Evolutionary conservation across 2,113 vertebrate genomes (phyloP), one percentile per base, ranked within the genome.

Genomic region (Corvus moneduloides): DNA sequence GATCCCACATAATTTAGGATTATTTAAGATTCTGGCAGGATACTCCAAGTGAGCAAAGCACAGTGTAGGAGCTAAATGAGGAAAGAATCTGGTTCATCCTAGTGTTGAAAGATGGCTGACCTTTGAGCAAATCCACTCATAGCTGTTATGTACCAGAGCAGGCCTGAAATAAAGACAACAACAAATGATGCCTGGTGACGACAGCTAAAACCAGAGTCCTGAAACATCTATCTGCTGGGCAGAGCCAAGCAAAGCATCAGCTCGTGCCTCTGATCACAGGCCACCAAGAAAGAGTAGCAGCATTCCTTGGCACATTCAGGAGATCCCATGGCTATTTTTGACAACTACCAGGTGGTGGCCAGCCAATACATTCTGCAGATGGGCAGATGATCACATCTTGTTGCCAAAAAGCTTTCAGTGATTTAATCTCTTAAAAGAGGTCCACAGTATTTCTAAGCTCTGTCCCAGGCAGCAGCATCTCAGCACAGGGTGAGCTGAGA

Each of bases 241-340:
- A 93, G 46, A 95, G 79, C 46, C 82, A 94, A 90, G 75, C 12
- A 77, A 90, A 84, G 62, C 37, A 73, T 59, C 72, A 96, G 72
- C 85, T 94, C 8, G 7, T 83, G 75, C 67, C 54, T 80, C 67
- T 83, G 88, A 94, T 88, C 95, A 92, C 89, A 92, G 88, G 90
- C 83, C 75, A 92, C 79, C 67, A 84, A 73, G 71, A 49, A 83
- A 83, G 62, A 74, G 64, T 58, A 86, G 67, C 75, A 83, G 59
- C 92, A 93, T 96, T 96, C 90, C 83, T 92, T 95, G 94, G 94
- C 88, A 86, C 16, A 3, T 69, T 94, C 51, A 39, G 39, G 51
- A 94, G 63, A 77, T 74, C 89, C 61, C 30, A 26, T 54, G 46
- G 75, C 83, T 96, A 92, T 95, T 97, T 97, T 92, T 96, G 92